A percentile compares a stretch with the other conserved stretches of the same genome.
Conservation (phyloP, 1,140 invertebrate genomes). For the Vollenhovia emeryi region DNA sequence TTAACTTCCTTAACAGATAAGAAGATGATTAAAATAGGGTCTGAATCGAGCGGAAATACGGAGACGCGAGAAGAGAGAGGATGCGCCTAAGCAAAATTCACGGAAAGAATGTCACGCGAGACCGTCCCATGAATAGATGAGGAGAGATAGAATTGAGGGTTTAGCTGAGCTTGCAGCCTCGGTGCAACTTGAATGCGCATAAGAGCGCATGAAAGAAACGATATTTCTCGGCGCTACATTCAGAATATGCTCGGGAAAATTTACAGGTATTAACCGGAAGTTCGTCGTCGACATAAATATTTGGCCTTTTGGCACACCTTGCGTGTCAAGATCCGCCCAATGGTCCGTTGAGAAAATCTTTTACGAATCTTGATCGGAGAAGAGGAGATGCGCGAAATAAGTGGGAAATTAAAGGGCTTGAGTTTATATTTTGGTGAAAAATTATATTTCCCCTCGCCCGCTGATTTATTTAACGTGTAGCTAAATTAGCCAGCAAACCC, state of each 20-base stretch:
- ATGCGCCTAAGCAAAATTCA: neutral
- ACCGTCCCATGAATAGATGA: constrained; percentile 48
- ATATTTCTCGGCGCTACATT: neutral
- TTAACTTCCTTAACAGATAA: neutral
- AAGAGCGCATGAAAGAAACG: constrained; percentile 22
- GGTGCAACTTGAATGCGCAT: constrained; percentile 16
- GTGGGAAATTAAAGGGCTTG: neutral
- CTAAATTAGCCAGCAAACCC: constrained; percentile 5
- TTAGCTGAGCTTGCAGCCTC: constrained; percentile 35
- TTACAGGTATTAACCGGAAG: neutral
- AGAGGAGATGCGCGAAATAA: neutral
- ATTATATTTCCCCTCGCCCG: neutral
- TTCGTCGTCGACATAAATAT: neutral
- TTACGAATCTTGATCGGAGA: neutral
- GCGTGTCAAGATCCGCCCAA: neutral
- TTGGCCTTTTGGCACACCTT: neutral
- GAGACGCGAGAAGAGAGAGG: neutral
- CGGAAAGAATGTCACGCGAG: constrained; percentile 14
- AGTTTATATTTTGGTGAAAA: neutral
- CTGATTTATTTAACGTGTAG: neutral
- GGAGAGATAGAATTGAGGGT: constrained; percentile 44
- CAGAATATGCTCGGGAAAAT: neutral
- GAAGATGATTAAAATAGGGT: neutral
- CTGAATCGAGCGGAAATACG: neutral
- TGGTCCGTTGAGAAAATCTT: neutral